Conservation (phyloP, 1,140 invertebrate genomes). For the Nymphalis io region DNA sequence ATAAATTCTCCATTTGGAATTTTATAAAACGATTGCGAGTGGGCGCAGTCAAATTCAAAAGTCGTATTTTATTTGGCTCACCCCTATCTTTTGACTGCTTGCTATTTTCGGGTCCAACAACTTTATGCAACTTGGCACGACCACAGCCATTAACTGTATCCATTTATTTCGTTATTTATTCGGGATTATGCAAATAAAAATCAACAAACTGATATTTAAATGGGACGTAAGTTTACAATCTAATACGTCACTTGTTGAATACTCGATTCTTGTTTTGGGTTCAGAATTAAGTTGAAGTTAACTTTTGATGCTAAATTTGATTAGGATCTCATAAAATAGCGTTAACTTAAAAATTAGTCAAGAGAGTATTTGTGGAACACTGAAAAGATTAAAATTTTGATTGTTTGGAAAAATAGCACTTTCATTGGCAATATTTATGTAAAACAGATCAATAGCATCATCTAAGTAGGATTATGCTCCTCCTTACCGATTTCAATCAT, state of each 20-base stretch:
- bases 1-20: constrained; percentile 11
- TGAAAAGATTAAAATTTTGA: background rate
- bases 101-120: constrained; percentile 15
- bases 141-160: constrained; percentile 25
- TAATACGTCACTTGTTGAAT: constrained; percentile 40
- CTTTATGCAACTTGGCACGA: constrained; percentile 31
- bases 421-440: no score
- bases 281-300: background rate
- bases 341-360: background rate
- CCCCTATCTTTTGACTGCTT: constrained; percentile 31
- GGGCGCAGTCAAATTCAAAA: constrained; percentile 19
- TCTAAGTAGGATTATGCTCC: no score
- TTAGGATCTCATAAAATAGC: background rate
- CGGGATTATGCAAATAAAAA: constrained; percentile 28
- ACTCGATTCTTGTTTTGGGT: background rate
- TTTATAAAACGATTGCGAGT: constrained; percentile 15
- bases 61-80: constrained; percentile 32
- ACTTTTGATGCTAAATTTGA: constrained; percentile 6
- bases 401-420: no score
- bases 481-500: no score
- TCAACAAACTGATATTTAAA: constrained; percentile 18
- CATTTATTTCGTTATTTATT: constrained; percentile 33
- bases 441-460: no score
- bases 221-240: constrained; percentile 24
- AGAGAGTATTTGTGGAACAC: background rate